A percentile compares a stretch with the other conserved stretches of the same genome.
Conservation (phyloP, 2,797 vertebrate species). For the Eupleurogrammus muticus region DNA sequence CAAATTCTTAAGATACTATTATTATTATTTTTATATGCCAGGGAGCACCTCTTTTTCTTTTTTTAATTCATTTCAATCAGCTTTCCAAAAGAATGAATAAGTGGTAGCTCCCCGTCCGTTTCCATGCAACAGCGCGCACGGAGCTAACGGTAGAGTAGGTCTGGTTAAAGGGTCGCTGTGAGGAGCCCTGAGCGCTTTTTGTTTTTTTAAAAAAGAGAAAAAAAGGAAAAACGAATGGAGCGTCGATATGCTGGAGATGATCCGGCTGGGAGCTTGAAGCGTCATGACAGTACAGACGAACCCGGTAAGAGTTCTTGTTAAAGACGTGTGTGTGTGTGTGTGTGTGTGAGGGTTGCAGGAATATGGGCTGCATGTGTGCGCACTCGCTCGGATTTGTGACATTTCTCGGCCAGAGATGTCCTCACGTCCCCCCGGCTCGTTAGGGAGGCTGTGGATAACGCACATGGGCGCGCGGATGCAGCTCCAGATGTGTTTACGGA, state of each 20-base stretch:
- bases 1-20: neutral
- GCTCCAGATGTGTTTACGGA: neutral
- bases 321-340: neutral
- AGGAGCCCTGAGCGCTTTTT: constrained; percentile 17
- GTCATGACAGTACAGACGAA: constrained; percentile 21
- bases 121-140: constrained; percentile 55
- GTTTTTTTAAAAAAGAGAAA: no score
- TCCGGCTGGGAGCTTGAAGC: constrained; percentile 14
- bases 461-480: constrained; percentile 1
- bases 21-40: no score
- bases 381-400: neutral
- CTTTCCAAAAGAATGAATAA: constrained; percentile 10
- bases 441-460: neutral
- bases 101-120: constrained; percentile 39
- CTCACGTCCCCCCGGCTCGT: neutral
- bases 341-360: neutral
- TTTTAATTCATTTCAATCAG: neutral
- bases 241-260: constrained; percentile 26
- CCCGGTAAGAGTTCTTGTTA: constrained; percentile 67
- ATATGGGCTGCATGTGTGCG: neutral
- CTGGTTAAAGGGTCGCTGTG: neutral
- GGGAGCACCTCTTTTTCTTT: neutral
- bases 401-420: neutral
- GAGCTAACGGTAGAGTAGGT: neutral
- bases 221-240: constrained; percentile 68